A percentile compares a stretch with the other conserved stretches of the same genome.
Conservation (phyloP, 2,797 vertebrate genomes). For the Lates japonicus region DNA sequence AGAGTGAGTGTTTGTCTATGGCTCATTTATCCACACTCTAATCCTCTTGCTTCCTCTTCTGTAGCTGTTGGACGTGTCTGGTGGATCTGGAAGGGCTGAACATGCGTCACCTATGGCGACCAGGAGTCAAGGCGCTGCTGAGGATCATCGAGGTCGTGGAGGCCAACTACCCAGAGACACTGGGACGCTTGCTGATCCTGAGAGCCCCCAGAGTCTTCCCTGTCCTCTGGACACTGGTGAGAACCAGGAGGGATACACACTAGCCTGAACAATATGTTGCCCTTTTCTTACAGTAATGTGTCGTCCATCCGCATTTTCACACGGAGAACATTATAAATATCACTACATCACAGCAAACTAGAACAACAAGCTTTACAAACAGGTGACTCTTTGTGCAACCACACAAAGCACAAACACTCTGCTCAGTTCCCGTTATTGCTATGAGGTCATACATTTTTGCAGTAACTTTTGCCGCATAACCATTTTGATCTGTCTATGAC, state of each 20-base stretch:
- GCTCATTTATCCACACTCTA: constrained; percentile 19
- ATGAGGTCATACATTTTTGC: background rate
- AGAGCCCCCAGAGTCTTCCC: constrained; percentile 95
- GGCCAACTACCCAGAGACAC: constrained; percentile 86
- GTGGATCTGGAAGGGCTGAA: constrained; percentile 96
- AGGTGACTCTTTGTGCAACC: background rate
- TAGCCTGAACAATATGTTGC: background rate
- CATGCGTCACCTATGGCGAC: constrained; percentile 97
- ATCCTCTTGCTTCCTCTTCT: constrained; percentile 31
- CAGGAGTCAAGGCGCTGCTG: constrained; percentile 93
- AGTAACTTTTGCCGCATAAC: no score
- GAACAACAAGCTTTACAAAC: background rate
- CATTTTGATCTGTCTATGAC: background rate
- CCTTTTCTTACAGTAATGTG: background rate
- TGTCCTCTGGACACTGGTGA: constrained; percentile 97
- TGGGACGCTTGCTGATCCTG: constrained; percentile 93
- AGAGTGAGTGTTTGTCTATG: background rate
- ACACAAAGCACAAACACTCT: background rate
- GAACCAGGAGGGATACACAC: constrained; percentile 45
- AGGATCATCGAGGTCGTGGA: constrained; percentile 95
- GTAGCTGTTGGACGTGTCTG: constrained; percentile 94
- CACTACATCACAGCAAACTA: background rate
- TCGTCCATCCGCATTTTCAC: background rate
- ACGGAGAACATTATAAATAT: background rate
- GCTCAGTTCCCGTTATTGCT: background rate